Base-by-base conservation (phyloP, 1,140 invertebrate genomes). In the Homalodisca vitripennis region DNA sequence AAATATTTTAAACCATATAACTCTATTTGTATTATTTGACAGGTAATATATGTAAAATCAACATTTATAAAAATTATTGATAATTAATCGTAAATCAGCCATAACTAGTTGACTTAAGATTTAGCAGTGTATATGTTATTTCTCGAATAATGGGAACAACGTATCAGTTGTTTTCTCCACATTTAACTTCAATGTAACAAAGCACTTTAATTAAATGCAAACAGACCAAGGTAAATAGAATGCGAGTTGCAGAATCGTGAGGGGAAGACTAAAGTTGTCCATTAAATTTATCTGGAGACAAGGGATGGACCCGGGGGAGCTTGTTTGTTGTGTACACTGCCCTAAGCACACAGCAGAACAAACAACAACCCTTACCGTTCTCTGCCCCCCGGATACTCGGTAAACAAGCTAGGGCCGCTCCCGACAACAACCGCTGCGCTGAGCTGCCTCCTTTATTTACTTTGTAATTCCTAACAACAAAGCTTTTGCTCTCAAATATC, bases 271-370 rank as follows among this genome's bases (percentile, higher is more conserved):
- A 6, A 41, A 41, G 6, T 41, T 41, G 34, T 41, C 34, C 34
- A 41, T 41, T 41, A 41, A 17, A 41, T 41, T 41, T 41, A 17
- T n/a, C 34, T 17, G 34, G 34, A 41, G 34, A 41, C 34, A 41
- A 41, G 34, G 34, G n/a, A n/a, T n/a, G n/a, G n/a, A n/a, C n/a
- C n/a, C 34, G 34, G 34, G 34, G 24, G 22, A 10, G 24, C 3
- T 60, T 60, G 55, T 60, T 60, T 60, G 55, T 60, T 60, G 55
- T 60, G 27, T 51, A 51, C 48, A 51, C 34, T 12, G 48, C 55
- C 26, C 55, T 13, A 27, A 29, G 27, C 55, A 60, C 14, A 60
- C 55, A 60, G 29, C 55, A 60, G 24, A 51, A 60, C 55, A 60
- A 60, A 60, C 55, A 60, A 60, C 55, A 27, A 29, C 55, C 24